These are phyloP conservation scores for Masnerella sp. DNA, from an alignment of 2,888 invertebrate species.

Conservation along the genomic window DNA sequence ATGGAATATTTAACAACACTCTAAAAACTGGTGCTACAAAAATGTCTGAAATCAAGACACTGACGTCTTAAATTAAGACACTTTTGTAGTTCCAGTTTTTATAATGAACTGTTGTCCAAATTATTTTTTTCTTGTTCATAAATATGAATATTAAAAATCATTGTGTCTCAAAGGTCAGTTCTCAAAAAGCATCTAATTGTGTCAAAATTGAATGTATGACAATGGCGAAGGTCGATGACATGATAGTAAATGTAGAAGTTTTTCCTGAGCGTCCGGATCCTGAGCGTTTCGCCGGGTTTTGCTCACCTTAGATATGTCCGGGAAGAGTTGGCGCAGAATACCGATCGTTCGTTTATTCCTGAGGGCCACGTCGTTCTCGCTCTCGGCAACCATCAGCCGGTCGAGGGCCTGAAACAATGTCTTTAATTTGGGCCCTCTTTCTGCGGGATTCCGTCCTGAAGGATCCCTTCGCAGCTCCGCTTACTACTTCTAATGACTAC, in stretches of 20 bases:
- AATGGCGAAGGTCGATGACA: slow-evolving; percentile 20
- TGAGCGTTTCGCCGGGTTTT: slow-evolving; percentile 12
- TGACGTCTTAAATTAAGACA: too few species aligned
- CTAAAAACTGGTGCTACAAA: too few species aligned
- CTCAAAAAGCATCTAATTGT: too few species aligned
- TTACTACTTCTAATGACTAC: slow-evolving; percentile 24
- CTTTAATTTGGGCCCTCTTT: slow-evolving; percentile 62
- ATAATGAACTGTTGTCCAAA: too few species aligned
- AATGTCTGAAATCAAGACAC: too few species aligned
- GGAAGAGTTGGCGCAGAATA: slow-evolving; percentile 86
- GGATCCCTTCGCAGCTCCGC: slow-evolving; percentile 21
- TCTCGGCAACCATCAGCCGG: slow-evolving; percentile 83
- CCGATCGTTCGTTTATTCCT: slow-evolving; percentile 89
- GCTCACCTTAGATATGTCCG: slow-evolving; percentile 85
- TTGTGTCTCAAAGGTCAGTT: too few species aligned
- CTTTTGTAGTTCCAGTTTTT: too few species aligned
- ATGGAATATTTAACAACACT: too few species aligned
- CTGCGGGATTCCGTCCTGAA: slow-evolving; percentile 36
- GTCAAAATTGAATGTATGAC: slow-evolving; percentile 6
- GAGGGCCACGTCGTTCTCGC: slow-evolving; percentile 82
- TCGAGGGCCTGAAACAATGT: slow-evolving; percentile 81
- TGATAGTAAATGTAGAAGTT: slow-evolving; percentile 13
- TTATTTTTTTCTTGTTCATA: too few species aligned
- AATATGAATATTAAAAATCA: too few species aligned
- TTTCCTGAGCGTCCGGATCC: slow-evolving; percentile 40